A percentile compares a stretch with the other conserved stretches of the same genome.
phyloP scores from a whole-genome alignment of 2,888 invertebrate species.

The Rhagonycha fulva region DNA sequence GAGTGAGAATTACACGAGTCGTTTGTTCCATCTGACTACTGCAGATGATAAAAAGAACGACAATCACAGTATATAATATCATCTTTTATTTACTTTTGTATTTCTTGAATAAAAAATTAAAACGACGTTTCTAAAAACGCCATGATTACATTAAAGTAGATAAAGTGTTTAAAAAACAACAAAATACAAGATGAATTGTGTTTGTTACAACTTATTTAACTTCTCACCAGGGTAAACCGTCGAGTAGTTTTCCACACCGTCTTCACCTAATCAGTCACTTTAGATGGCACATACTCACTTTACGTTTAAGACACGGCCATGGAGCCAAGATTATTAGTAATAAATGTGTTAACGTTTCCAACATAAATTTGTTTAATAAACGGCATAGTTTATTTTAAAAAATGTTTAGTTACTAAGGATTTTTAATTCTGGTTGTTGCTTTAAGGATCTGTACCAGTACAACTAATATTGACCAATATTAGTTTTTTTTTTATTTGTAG shows the following conservation, averaged over 20 bases:
- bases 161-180: not conserved
- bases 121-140: not conserved
- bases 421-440: too few species aligned
- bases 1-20: conserved; percentile 22
- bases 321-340: not conserved
- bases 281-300: not conserved
- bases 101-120: not conserved
- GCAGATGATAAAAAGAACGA: conserved; percentile 8
- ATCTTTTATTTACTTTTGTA: not conserved
- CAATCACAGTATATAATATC: conserved; percentile 13
- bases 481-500: too few species aligned
- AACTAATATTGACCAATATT: too few species aligned
- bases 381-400: too few species aligned
- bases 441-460: too few species aligned
- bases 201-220: not conserved
- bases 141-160: not conserved
- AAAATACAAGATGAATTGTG: not conserved
- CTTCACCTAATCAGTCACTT: not conserved
- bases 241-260: not conserved
- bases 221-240: not conserved
- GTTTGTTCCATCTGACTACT: conserved; percentile 17
- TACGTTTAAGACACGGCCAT: not conserved
- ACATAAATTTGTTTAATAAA: too few species aligned
- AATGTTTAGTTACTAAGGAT: too few species aligned
- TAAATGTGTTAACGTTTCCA: not conserved